A percentile compares a stretch with the other conserved stretches of the same genome.
phyloP scores from a whole-genome alignment of 1,140 invertebrate species.

The Ips typographus region DNA sequence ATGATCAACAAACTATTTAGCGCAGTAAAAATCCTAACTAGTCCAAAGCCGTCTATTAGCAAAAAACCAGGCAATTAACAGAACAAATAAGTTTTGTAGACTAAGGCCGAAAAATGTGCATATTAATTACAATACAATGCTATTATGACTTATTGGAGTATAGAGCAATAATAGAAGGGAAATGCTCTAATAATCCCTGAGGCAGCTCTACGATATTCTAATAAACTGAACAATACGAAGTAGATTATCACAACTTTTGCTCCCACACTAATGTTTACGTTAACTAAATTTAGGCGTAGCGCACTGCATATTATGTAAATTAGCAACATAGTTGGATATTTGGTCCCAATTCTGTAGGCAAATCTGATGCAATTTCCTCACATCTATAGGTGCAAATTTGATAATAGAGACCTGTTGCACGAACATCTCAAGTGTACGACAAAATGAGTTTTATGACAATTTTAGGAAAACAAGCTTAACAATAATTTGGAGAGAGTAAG shows the following conservation, averaged over 20 bases:
- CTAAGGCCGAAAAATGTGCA: too few relatives aligned
- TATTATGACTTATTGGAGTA: neutral
- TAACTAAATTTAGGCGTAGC: conserved; percentile 3
- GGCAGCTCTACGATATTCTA: too few relatives aligned
- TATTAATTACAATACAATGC: neutral
- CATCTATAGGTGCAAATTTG: conserved; percentile 6
- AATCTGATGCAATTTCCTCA: conserved; percentile 15
- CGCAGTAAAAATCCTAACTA: neutral
- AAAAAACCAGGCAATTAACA: neutral
- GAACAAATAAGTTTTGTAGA: neutral
- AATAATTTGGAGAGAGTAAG: too few relatives aligned
- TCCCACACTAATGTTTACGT: conserved; percentile 15
- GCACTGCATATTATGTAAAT: conserved; percentile 5
- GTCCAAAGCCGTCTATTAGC: conserved; percentile 1
- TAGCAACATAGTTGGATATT: conserved; percentile 6
- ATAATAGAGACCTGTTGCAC: neutral
- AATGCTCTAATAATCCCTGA: neutral
- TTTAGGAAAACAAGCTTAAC: too few relatives aligned
- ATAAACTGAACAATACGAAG: too few relatives aligned
- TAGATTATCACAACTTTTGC: neutral
- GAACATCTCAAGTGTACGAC: too few relatives aligned
- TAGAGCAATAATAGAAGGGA: neutral
- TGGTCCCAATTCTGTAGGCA: conserved; percentile 4
- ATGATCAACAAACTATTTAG: too few relatives aligned
- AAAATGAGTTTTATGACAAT: too few relatives aligned